These are phyloP conservation scores for Augochlora pura DNA, from an alignment of 1,140 invertebrate species.

Conservation along the genomic window DNA sequence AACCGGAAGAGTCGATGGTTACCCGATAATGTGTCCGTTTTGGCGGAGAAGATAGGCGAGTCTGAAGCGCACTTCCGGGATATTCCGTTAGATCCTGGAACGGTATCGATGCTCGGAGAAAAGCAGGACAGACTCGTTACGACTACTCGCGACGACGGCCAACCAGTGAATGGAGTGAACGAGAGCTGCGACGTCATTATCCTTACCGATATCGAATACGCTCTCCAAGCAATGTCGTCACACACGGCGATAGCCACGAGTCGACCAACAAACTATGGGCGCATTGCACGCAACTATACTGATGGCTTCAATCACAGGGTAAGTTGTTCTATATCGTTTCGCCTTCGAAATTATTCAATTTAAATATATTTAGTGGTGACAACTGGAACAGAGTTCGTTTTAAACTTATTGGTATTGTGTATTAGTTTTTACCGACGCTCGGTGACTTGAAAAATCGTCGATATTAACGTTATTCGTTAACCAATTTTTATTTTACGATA, in stretches of 20 bases:
- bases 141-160: slow-evolving; percentile 29
- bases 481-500: no score
- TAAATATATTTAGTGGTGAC: background rate
- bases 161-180: slow-evolving; percentile 52
- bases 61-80: slow-evolving; percentile 47
- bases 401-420: no score
- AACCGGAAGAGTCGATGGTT: background rate
- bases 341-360: background rate
- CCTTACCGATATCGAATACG: slow-evolving; percentile 1
- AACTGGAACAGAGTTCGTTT: no score
- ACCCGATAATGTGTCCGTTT: background rate
- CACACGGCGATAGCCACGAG: slow-evolving; percentile 12
- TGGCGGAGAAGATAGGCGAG: background rate
- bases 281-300: background rate
- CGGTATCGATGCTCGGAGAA: slow-evolving; percentile 39
- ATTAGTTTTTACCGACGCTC: no score
- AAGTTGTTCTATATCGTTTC: background rate
- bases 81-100: slow-evolving; percentile 48
- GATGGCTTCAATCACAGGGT: background rate
- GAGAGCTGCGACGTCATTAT: slow-evolving; percentile 39
- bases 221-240: slow-evolving; percentile 36
- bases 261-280: background rate
- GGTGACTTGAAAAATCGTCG: no score
- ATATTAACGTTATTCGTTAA: no score
- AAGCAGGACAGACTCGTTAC: slow-evolving; percentile 31